These are phyloP conservation scores for Acomys russatus DNA, from an alignment of 2,797 vertebrate genomes.

Conservation along the genomic window DNA sequence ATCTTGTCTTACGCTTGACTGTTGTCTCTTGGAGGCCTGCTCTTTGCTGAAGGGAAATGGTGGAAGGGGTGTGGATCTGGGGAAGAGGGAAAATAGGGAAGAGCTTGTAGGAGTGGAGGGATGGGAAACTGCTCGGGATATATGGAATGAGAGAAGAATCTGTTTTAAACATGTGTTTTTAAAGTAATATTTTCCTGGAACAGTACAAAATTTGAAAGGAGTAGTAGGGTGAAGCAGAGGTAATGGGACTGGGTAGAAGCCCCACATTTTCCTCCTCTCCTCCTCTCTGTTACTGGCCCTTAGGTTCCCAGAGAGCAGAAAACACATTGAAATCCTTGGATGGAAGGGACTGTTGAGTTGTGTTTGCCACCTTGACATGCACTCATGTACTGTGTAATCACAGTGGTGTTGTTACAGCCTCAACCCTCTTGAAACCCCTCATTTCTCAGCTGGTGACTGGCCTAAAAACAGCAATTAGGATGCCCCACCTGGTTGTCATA, in stretches of 20 bases:
- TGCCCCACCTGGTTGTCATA: background rate
- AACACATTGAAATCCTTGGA: background rate
- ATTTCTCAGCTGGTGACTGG: constrained; percentile 39
- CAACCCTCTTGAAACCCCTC: background rate
- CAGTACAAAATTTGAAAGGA: background rate
- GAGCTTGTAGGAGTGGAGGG: background rate
- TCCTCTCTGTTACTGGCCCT: background rate
- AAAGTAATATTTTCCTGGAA: background rate
- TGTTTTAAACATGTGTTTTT: background rate
- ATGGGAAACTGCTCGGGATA: background rate
- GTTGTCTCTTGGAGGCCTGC: background rate
- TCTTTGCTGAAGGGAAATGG: background rate
- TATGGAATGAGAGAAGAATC: background rate
- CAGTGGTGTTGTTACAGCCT: background rate
- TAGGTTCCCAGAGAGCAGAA: background rate
- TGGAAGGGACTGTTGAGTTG: background rate
- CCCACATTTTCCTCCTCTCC: background rate
- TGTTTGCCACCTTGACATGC: background rate
- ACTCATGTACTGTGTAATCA: background rate
- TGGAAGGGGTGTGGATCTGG: too few relatives aligned
- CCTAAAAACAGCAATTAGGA: background rate
- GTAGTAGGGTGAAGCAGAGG: background rate
- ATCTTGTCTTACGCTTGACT: background rate
- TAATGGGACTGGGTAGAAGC: too few relatives aligned
- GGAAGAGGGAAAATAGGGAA: background rate